phyloP scores from a whole-genome alignment of 2,113 vertebrate genomes.

The Desmodus rotundus region DNA sequence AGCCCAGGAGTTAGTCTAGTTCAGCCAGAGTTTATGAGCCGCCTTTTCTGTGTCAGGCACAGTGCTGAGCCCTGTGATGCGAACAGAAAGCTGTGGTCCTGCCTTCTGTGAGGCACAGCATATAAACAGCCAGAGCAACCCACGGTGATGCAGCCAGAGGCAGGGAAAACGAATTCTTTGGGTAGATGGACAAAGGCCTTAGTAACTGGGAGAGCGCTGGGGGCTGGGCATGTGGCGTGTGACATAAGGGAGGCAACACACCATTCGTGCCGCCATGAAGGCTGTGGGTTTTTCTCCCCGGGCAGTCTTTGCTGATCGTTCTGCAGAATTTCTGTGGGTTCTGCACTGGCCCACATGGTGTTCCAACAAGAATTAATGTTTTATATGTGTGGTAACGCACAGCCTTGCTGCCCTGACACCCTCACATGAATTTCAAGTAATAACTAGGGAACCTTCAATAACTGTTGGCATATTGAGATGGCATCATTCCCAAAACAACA shows the following conservation, averaged over 20 bases:
- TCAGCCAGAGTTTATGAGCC: not conserved
- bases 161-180: not conserved
- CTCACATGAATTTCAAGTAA: not conserved
- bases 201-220: not conserved
- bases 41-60: not conserved
- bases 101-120: not conserved
- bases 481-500: conserved; percentile 6
- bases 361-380: not conserved
- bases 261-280: not conserved
- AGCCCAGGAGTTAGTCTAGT: not conserved
- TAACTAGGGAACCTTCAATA: conserved; percentile 8
- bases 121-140: not conserved
- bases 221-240: not conserved
- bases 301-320: not conserved
- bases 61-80: not conserved
- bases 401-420: not conserved
- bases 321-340: conserved; percentile 1
- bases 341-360: not conserved
- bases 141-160: not conserved
- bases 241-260: not conserved
- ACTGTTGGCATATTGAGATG: not conserved
- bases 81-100: not conserved
- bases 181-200: not conserved
- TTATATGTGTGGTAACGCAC: not conserved
- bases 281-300: not conserved